Base-by-base conservation (phyloP, 1,140 invertebrate species). In the Drosophila orena region DNA sequence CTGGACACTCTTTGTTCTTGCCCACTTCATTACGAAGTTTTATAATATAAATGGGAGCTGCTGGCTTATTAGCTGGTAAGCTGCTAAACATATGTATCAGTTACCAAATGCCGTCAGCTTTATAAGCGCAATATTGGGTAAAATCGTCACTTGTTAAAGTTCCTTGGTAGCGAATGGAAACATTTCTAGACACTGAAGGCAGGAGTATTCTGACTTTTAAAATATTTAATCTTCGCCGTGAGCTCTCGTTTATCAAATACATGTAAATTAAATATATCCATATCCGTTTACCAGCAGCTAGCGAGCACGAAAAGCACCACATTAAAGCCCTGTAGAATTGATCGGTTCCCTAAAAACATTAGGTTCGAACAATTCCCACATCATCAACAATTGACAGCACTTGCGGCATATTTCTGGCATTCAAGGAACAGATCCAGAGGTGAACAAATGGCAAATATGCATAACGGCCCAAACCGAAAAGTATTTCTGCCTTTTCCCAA, bases 371-470 rank as follows among this genome's bases (percentile, higher is more conserved):
- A 69, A 86, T 85, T 77, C 73, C 81, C 77, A 81, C 72, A 86
- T 81, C 81, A 85, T 85, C 79, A 86, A 70, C 77, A 86, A 74
- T 77, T 81, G 73, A 85, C 81, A 85, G 77, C 81, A 74, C 77
- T 86, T 86, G 81, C 61, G 66, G 77, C 61, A 65, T 75, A 85
- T 74, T 81, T 78, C 53, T 69, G 73, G 64, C 73, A 77, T 77
- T 64, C 58, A 60, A 55, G 64, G 52, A 27, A 46, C 12, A 72
- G 54, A 50, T 66, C 38, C 77, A 44, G 56, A 40, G 42, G 42
- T 73, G 66, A 44, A 85, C 58, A 61, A 66, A 81, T 74, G 73
- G 59, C 73, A 81, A 78, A 86, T 86, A 86, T 86, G 77, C 77
- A 86, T 81, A 86, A 75, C 69, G 62, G 74, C 69, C 69, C 47